Base-by-base conservation (phyloP, 2,888 invertebrate genomes). In the Heliconius hortense region DNA sequence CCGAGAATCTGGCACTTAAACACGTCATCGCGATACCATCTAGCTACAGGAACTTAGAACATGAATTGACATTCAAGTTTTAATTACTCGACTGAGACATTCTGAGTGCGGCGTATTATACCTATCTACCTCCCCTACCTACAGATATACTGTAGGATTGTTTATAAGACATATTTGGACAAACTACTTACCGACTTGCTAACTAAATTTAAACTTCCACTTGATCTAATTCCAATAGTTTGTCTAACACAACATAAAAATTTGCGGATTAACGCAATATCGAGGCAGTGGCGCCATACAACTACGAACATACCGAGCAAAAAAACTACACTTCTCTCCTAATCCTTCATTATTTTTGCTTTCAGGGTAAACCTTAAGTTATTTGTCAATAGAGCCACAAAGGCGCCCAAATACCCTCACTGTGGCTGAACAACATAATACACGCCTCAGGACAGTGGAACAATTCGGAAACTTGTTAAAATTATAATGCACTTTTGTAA, bases 301-400 rank as follows among this genome's bases (percentile, higher is more conserved):
- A 84, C 83, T 69, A 71, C 84, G 83, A 84, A 87, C 84, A 85
- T 84, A 81, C 79, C 79, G 76, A 80, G 80, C 79, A 87, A 90
- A 87, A 90, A 90, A 88, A 84, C 77, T 82, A 81, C 83, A 82
- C 79, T 82, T 69, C 87, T 88, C 82, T 86, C 86, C 89, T 94
- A 94, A 94, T 94, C 94, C 92, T 85, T 87, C 88, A 90, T 93
- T 89, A 90, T 88, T 92, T 89, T 91, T 90, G 82, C 89, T 89
- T 88, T 87, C 87, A 84, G 86, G 90, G 91, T 89, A 91, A 92
- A 92, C 91, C 92, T 90, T 89, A 73, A 90, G 89, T 92, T 94
- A 94, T 94, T 94, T 94, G 94, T 94, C 94, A 93, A 94, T 94
- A 94, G 89, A 87, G 89, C 93, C 93, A 94, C 93, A 94, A 94